Conservation (phyloP, 2,888 invertebrate species). For the Polymixis flavicincta region DNA sequence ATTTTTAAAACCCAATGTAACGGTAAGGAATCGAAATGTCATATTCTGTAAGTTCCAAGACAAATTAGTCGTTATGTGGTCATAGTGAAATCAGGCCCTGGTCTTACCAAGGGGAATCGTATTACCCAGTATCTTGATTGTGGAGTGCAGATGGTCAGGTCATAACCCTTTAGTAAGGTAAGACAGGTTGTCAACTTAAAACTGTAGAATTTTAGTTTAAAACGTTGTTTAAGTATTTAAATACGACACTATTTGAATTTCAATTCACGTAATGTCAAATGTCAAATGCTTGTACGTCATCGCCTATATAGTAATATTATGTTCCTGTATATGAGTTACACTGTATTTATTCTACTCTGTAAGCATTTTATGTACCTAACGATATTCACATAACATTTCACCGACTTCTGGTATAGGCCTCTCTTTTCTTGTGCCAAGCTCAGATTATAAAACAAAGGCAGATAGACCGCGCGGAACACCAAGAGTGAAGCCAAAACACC, state of each 20-base stretch:
- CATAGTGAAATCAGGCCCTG: no score
- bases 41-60: no score
- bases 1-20: no score
- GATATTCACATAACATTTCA: no score
- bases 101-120: background rate
- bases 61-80: no score
- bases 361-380: background rate
- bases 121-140: background rate
- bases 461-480: no score
- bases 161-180: no score
- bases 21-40: no score
- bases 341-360: constrained; percentile 2
- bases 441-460: no score
- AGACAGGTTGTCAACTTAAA: background rate
- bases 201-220: background rate
- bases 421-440: no score
- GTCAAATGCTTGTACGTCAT: constrained; percentile 39
- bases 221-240: background rate
- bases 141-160: background rate
- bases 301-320: background rate
- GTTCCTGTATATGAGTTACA: background rate
- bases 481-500: no score
- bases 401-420: no score
- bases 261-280: constrained; percentile 45
- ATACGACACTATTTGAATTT: constrained; percentile 34